A percentile compares a stretch with the other conserved stretches of the same genome.
phyloP scores from a whole-genome alignment of 2,797 vertebrate species.

The Pterois miles region DNA sequence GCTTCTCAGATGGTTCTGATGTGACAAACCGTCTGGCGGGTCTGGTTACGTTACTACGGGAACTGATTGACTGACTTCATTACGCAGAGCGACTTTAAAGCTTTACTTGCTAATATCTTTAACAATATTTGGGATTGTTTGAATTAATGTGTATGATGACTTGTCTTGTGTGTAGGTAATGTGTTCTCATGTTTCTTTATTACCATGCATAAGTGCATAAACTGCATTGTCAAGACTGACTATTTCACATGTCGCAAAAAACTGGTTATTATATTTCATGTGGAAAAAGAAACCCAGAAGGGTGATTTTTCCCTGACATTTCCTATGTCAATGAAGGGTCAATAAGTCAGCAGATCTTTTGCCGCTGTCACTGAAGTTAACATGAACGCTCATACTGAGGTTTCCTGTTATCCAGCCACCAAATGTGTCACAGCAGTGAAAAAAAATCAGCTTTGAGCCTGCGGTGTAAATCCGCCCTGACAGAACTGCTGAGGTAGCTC shows the following conservation, averaged over 20 bases:
- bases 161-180: not conserved
- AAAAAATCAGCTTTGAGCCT: conserved; percentile 49
- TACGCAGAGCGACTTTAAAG: not conserved
- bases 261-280: not conserved
- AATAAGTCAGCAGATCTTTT: conserved; percentile 19
- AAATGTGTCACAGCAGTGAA: conserved; percentile 53
- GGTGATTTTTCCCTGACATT: not conserved
- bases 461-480: conserved; percentile 71
- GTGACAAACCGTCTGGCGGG: not conserved
- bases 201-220: not conserved
- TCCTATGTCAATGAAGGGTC: not conserved
- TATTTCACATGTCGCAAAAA: not conserved
- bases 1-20: not conserved
- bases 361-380: conserved; percentile 1
- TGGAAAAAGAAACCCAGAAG: not conserved
- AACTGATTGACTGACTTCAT: not conserved
- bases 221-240: not conserved
- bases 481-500: conserved; percentile 80
- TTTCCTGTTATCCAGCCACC: conserved; percentile 41
- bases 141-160: not conserved
- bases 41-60: not conserved
- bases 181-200: not conserved
- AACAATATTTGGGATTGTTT: not conserved
- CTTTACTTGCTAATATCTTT: not conserved
- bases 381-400: not conserved